phyloP scores from a whole-genome alignment of 2,888 invertebrate species.

The Drosophila falleni region DNA sequence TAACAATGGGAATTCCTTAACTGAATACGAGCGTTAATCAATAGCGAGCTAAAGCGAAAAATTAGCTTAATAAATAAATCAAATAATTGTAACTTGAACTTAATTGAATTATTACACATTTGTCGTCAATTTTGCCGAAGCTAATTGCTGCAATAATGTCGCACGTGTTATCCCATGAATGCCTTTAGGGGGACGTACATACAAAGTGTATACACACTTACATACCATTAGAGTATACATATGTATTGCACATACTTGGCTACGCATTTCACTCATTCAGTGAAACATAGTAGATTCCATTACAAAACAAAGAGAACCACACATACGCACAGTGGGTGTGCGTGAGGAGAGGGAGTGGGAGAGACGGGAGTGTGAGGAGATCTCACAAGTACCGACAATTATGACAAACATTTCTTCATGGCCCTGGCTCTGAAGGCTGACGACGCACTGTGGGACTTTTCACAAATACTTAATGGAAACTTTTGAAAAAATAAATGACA shows the following conservation, averaged over 20 bases:
- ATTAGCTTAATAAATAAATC: conserved; percentile 71
- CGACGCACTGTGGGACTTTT: background rate
- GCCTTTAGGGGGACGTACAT: conserved; percentile 36
- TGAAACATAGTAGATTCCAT: conserved; percentile 50
- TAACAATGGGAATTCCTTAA: conserved; percentile 8
- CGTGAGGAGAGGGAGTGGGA: background rate
- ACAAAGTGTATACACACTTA: conserved; percentile 5
- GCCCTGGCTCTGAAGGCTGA: conserved; percentile 19
- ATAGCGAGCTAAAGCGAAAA: conserved; percentile 27
- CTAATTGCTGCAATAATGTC: conserved; percentile 79
- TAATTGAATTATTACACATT: conserved; percentile 80
- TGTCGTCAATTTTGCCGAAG: conserved; percentile 69
- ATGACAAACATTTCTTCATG: conserved; percentile 73
- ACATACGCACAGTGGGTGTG: conserved; percentile 9
- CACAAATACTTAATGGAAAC: too few relatives aligned
- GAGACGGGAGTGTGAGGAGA: background rate
- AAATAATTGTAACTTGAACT: conserved; percentile 75
- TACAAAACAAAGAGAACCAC: conserved; percentile 47
- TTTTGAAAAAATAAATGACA: too few relatives aligned
- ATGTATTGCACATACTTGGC: conserved; percentile 16
- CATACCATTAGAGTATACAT: conserved; percentile 2
- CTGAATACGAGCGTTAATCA: conserved; percentile 39
- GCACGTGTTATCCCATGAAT: conserved; percentile 63
- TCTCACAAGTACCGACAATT: conserved; percentile 75
- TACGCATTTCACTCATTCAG: conserved; percentile 53